Evolutionary conservation across 1,140 invertebrate species (phyloP).

Genomic region (Drosophila baimaii): DNA sequence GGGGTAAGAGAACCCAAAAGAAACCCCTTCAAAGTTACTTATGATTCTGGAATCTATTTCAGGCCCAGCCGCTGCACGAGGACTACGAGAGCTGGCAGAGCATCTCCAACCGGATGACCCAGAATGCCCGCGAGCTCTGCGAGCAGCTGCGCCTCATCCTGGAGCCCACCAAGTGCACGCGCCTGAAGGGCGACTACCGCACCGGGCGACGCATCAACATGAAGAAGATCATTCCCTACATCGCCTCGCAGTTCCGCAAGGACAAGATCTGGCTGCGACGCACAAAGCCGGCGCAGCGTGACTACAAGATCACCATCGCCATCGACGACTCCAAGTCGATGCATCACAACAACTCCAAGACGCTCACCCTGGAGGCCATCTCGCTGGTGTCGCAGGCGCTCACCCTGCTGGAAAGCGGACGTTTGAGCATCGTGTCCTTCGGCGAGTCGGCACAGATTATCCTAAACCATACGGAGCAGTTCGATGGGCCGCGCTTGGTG

Average conservation of each 20-base stretch:
- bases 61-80: conserved; percentile 68
- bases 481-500: conserved; percentile 92
- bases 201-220: conserved; percentile 99
- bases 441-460: conserved; percentile 94
- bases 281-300: conserved; percentile 96
- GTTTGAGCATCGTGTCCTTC: conserved; percentile 96
- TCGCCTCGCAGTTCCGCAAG: conserved; percentile 99
- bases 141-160: conserved; percentile 97
- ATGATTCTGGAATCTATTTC: too few relatives aligned
- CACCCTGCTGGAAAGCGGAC: conserved; percentile 96
- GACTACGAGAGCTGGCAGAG: conserved; percentile 81
- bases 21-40: too few relatives aligned
- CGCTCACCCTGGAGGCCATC: conserved; percentile 97
- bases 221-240: conserved; percentile 98
- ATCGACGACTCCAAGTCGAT: conserved; percentile 98
- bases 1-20: conserved; percentile 43
- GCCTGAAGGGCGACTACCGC: conserved; percentile 96
- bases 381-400: conserved; percentile 95
- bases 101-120: conserved; percentile 79
- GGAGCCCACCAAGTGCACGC: conserved; percentile 96
- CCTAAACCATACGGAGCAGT: conserved; percentile 94
- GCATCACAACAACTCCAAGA: conserved; percentile 94
- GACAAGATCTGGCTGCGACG: conserved; percentile 99
- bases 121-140: conserved; percentile 93
- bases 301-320: conserved; percentile 98